A percentile compares a stretch with the other conserved stretches of the same genome.
Evolutionary conservation across 2,797 vertebrate genomes (phyloP).

Genomic region (Periophthalmus magnuspinnatus): DNA sequence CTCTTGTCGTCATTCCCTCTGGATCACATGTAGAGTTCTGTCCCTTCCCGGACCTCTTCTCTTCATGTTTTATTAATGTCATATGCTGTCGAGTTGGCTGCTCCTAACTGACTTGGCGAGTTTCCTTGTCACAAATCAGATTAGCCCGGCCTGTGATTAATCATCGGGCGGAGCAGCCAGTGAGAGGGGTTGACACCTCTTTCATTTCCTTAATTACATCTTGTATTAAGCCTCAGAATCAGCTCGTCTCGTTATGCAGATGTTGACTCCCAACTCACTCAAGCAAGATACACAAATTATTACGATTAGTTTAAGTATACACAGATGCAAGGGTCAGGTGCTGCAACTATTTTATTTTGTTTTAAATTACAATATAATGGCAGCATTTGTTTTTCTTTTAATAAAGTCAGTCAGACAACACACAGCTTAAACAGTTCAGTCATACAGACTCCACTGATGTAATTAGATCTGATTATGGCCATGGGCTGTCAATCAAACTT

Average conservation of each 20-base stretch:
- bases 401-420: background rate
- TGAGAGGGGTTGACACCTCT: constrained; percentile 81
- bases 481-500: background rate
- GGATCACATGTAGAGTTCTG: constrained; percentile 52
- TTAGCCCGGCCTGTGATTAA: constrained; percentile 81
- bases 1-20: constrained; percentile 55
- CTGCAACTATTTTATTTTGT: background rate
- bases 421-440: background rate
- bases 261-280: constrained; percentile 76
- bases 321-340: constrained; percentile 30
- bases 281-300: constrained; percentile 75
- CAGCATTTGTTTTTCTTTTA: background rate
- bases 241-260: constrained; percentile 75
- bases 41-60: constrained; percentile 38
- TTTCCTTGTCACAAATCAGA: constrained; percentile 83
- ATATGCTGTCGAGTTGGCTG: constrained; percentile 68
- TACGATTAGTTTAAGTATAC: constrained; percentile 65
- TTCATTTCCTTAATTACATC: constrained; percentile 84
- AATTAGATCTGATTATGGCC: too few relatives aligned
- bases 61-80: constrained; percentile 81
- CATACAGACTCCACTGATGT: too few relatives aligned
- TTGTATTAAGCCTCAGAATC: constrained; percentile 80
- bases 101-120: constrained; percentile 76
- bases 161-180: constrained; percentile 70
- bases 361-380: background rate